Conservation (phyloP, 2,888 invertebrate species). For the Hoplodrina blanda region DNA sequence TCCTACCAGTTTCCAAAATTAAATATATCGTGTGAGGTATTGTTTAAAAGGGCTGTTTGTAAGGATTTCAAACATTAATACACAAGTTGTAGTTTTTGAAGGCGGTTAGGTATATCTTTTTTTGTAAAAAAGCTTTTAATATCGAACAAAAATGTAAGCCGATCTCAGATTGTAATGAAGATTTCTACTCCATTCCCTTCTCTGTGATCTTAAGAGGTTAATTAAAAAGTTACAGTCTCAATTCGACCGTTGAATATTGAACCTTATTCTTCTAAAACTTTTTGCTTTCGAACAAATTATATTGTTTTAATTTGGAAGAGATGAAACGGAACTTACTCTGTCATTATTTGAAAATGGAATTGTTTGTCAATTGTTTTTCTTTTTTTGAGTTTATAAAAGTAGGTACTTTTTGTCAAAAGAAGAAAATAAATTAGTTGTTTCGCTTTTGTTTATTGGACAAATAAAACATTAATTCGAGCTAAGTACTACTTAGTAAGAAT, state of each 20-base stretch:
- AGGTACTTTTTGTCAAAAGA: not conserved
- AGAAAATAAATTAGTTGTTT: not conserved
- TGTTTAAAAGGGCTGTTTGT: no score
- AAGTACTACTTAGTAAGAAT: no score
- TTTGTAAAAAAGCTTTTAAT: no score
- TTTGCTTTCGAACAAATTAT: conserved; percentile 19
- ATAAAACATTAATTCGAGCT: no score
- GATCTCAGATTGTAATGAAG: conserved; percentile 43
- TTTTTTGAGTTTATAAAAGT: not conserved
- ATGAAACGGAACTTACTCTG: conserved; percentile 17
- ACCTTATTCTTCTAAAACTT: conserved; percentile 13
- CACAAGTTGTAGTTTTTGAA: no score
- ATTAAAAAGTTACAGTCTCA: conserved; percentile 39
- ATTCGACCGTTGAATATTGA: conserved; percentile 31
- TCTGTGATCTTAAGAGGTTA: conserved; percentile 36
- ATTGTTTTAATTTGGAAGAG: conserved; percentile 22
- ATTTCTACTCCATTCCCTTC: conserved; percentile 33
- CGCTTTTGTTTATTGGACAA: not conserved
- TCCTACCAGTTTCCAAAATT: no score
- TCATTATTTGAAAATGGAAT: conserved; percentile 18
- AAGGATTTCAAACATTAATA: no score
- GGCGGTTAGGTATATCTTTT: no score
- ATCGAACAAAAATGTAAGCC: conserved; percentile 35
- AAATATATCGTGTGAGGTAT: no score
- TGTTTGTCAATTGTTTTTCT: conserved; percentile 4